Evolutionary conservation across 2,113 vertebrate species (phyloP), one percentile per base, ranked within the genome.

Genomic region (Turnix velox): DNA sequence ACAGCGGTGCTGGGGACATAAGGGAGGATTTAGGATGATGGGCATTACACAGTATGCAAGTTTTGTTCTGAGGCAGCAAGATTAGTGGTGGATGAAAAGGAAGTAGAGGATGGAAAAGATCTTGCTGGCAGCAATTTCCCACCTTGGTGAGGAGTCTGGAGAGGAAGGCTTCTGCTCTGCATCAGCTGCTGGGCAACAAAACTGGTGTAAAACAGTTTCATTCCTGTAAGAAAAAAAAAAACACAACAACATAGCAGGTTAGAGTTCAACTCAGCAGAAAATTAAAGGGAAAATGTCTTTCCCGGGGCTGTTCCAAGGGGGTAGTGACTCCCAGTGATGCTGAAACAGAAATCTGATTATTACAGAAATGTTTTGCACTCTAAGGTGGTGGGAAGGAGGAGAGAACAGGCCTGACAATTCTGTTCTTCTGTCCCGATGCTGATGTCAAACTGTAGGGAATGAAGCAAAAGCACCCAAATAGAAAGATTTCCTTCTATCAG

Each of bases 151-250:
- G 61, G 96, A 97, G 92, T 97, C 97, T 0, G 97, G 91, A 93
- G 97, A 96, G 55, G 98, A 92, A 24, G 98, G 96, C 91, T 99
- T 99, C 95, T 98, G 98, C 86, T 98, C 98, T 27, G 99, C 96
- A 14, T 99, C 99, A 9, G 99, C 99, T 20, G 98, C 99, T 10
- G 99, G 99, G 95, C 99, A 99, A 96, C 99, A 99, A 96, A 99
- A 99, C 96, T 99, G 99, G 96, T 99, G 99, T 96, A 99, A 98
- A 96, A 99, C 99, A 5, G 98, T 99, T 97, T 99, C 98, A 95
- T 98, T 99, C 97, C 99, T 99, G 98, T 33, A 95, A 96, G 57
- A 96, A 76, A 97, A 94, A 80, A 92, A 45, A 97, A 90, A 92
- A 3, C 58, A 7, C 19, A 67, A 40, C n/a, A 92, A 3, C 58